phyloP scores from a whole-genome alignment of 2,113 vertebrate species.

The Coptodon rendalli region DNA sequence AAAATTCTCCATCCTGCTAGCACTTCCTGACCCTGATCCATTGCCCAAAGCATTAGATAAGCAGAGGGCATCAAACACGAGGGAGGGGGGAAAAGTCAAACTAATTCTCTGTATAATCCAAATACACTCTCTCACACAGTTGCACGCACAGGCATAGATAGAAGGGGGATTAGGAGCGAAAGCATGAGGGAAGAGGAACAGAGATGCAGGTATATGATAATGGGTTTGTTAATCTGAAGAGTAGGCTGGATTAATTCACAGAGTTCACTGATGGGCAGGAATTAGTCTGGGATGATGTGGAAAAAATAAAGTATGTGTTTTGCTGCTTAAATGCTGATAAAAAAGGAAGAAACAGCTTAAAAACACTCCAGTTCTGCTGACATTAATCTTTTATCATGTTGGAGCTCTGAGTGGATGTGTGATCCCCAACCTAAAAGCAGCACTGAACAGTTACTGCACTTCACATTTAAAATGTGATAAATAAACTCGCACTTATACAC shows the following conservation, averaged over 20 bases:
- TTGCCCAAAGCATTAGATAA: constrained; percentile 47
- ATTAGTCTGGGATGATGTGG: not conserved
- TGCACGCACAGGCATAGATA: constrained; percentile 7
- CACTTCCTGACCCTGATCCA: constrained; percentile 36
- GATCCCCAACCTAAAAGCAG: not conserved
- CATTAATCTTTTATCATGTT: not conserved
- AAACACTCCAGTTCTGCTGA: not conserved
- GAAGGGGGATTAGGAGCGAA: constrained; percentile 23
- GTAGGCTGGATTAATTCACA: constrained; percentile 18
- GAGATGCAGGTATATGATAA: constrained; percentile 47
- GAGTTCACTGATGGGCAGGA: not conserved
- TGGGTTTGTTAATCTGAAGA: constrained; percentile 48
- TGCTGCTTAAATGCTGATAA: not conserved
- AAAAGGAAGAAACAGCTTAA: not conserved
- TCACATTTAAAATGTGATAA: not conserved
- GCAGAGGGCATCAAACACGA: constrained; percentile 19
- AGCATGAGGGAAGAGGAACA: constrained; percentile 9
- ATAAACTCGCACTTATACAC: not conserved
- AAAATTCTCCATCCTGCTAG: constrained; percentile 34
- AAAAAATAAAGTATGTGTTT: not conserved
- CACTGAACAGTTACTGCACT: not conserved
- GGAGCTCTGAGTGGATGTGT: not conserved
- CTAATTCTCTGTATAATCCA: constrained; percentile 57
- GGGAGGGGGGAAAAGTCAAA: constrained; percentile 11
- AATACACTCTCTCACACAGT: constrained; percentile 17